A percentile compares a stretch with the other conserved stretches of the same genome.
phyloP scores from a whole-genome alignment of 2,113 vertebrate species.

The Podiceps cristatus region DNA sequence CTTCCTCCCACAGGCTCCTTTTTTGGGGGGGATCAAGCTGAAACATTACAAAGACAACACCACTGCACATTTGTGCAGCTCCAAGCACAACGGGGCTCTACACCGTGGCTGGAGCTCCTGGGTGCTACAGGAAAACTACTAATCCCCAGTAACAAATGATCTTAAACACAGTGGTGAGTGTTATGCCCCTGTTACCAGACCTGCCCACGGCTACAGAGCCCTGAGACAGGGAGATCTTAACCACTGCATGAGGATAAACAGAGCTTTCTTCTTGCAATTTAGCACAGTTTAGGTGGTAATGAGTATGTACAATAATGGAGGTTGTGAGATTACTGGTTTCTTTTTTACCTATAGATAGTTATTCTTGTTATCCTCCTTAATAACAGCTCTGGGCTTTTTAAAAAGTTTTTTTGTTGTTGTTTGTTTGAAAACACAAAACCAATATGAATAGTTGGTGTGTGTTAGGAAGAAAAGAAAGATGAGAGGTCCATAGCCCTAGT shows the following conservation, averaged over 20 bases:
- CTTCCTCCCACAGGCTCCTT: neutral
- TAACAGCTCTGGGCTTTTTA: neutral
- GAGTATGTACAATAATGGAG: neutral
- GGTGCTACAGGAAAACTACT: neutral
- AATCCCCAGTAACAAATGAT: neutral
- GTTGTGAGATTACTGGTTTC: neutral
- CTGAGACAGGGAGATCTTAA: neutral
- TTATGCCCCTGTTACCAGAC: neutral
- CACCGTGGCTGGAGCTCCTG: accelerated
- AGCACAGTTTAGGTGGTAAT: neutral
- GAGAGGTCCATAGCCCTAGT: neutral
- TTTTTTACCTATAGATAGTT: neutral
- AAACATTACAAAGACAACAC: neutral
- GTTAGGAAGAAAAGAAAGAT: neutral
- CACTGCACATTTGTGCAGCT: neutral
- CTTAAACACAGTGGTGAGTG: neutral
- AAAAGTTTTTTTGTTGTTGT: neutral
- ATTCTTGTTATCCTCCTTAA: neutral
- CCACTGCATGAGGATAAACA: neutral
- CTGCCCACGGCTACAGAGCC: accelerated
- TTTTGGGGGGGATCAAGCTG: neutral
- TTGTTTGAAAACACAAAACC: neutral
- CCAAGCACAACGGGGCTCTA: neutral
- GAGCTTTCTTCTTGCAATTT: neutral
- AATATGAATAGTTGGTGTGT: neutral